Conservation (phyloP, 2,888 invertebrate genomes). For the Mongoloraphidia duomilia region DNA sequence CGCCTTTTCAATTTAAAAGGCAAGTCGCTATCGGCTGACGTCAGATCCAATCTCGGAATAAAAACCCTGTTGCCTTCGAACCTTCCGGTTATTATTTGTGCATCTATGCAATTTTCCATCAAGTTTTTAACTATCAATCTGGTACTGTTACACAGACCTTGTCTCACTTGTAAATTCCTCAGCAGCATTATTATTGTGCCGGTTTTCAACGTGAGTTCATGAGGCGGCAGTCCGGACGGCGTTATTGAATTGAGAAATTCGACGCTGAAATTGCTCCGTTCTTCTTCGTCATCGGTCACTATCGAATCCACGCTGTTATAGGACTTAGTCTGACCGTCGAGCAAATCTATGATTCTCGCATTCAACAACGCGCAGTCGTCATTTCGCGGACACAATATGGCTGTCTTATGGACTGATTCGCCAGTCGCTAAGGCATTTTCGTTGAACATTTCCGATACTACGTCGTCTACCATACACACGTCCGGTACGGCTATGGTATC, state of each 20-base stretch:
- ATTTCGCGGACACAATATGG: too few species aligned
- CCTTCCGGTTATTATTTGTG: not conserved
- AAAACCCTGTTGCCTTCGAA: not conserved
- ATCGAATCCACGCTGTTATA: not conserved
- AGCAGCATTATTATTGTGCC: slow-evolving; percentile 11
- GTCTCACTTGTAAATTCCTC: slow-evolving; percentile 9
- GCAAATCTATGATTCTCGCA: not conserved
- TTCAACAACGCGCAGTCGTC: too few species aligned
- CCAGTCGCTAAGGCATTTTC: too few species aligned
- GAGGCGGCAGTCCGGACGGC: not conserved
- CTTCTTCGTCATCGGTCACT: not conserved
- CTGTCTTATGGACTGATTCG: too few species aligned
- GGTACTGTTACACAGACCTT: slow-evolving; percentile 13
- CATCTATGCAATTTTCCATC: slow-evolving; percentile 13
- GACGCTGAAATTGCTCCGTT: not conserved
- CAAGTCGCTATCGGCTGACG: slow-evolving; percentile 9
- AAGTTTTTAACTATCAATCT: slow-evolving; percentile 12
- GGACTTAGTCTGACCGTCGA: not conserved
- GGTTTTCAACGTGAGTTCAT: not conserved
- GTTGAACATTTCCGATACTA: too few species aligned
- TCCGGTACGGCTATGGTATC: too few species aligned
- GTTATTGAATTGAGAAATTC: not conserved
- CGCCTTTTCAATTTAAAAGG: not conserved
- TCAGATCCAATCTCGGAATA: not conserved
- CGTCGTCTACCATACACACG: too few species aligned